A percentile compares a stretch with the other conserved stretches of the same genome.
Conservation (phyloP, 1,140 invertebrate species). For the Polyergus mexicanus region DNA sequence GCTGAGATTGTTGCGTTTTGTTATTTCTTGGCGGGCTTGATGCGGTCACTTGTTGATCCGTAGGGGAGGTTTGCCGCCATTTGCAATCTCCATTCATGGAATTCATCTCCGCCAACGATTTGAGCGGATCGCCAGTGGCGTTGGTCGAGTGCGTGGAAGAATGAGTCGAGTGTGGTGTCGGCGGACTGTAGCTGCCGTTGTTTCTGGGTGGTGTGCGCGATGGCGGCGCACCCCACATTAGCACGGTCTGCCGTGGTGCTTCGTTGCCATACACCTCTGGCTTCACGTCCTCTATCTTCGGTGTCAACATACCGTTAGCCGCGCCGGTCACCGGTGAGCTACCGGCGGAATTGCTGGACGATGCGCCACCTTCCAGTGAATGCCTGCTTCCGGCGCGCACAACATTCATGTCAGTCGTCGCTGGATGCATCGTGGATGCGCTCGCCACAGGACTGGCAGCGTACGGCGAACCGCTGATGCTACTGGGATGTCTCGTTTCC, state of each 20-base stretch:
- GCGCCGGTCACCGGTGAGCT: conserved; percentile 87
- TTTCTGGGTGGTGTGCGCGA: conserved; percentile 83
- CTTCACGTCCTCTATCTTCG: conserved; percentile 90
- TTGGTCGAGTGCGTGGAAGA: conserved; percentile 81
- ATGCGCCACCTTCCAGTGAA: conserved; percentile 86
- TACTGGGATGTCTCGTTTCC: conserved; percentile 85
- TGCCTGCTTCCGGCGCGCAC: conserved; percentile 86
- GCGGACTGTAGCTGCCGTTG: conserved; percentile 85
- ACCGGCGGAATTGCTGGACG: conserved; percentile 87
- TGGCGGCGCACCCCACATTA: conserved; percentile 93
- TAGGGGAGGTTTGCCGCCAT: conserved; percentile 85
- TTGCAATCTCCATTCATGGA: conserved; percentile 86
- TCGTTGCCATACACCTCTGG: conserved; percentile 86
- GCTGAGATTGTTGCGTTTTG: conserved; percentile 74
- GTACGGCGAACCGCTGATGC: conserved; percentile 85
- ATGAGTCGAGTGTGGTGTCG: conserved; percentile 84
- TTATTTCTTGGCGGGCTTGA: conserved; percentile 82
- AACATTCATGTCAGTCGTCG: conserved; percentile 78
- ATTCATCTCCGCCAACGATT: conserved; percentile 89
- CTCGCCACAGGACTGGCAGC: conserved; percentile 83
- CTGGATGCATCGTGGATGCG: conserved; percentile 78
- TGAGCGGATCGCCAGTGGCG: conserved; percentile 86
- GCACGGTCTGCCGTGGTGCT: conserved; percentile 92
- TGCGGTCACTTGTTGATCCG: conserved; percentile 74
- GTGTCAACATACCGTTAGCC: conserved; percentile 87